These are phyloP conservation scores for Brachionichthys hirsutus DNA, from an alignment of 2,113 vertebrate genomes.

Conservation along the genomic window DNA sequence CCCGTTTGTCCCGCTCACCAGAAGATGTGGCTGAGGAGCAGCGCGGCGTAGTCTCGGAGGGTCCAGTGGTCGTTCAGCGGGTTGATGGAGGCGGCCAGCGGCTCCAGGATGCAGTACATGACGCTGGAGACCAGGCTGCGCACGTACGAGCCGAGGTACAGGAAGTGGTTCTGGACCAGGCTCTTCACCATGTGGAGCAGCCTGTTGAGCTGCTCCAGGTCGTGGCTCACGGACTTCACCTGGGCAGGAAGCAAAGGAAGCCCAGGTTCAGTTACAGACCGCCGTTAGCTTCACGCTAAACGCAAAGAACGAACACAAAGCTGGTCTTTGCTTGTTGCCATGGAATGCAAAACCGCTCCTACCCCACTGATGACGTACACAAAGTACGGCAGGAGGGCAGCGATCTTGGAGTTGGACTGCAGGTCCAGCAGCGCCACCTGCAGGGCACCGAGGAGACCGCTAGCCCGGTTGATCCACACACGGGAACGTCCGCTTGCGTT, in stretches of 20 bases:
- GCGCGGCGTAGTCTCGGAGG: conserved; percentile 86
- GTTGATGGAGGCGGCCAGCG: conserved; percentile 92
- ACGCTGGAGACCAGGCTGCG: conserved; percentile 90
- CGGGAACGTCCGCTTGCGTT: not conserved
- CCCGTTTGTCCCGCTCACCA: conserved; percentile 71
- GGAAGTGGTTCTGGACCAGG: conserved; percentile 87
- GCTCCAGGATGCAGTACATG: conserved; percentile 93
- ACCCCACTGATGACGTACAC: conserved; percentile 95
- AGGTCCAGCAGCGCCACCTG: conserved; percentile 90
- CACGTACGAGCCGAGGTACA: conserved; percentile 89
- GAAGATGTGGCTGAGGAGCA: conserved; percentile 91
- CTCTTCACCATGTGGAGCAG: conserved; percentile 90
- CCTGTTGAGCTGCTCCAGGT: conserved; percentile 89
- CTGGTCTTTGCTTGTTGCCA: too few relatives aligned
- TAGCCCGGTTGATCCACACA: fast-evolving
- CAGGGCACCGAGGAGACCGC: not conserved
- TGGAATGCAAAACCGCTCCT: too few relatives aligned
- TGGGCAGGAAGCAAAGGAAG: conserved; percentile 37
- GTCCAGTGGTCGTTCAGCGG: conserved; percentile 98
- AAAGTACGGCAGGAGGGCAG: conserved; percentile 89
- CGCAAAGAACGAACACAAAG: not conserved
- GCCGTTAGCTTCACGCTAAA: too few relatives aligned
- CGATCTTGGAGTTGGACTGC: conserved; percentile 92
- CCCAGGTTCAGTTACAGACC: too few relatives aligned
- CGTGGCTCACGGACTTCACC: conserved; percentile 93